Base-by-base conservation (phyloP, 2,797 vertebrate species). In the Neosalanx taihuensis region DNA sequence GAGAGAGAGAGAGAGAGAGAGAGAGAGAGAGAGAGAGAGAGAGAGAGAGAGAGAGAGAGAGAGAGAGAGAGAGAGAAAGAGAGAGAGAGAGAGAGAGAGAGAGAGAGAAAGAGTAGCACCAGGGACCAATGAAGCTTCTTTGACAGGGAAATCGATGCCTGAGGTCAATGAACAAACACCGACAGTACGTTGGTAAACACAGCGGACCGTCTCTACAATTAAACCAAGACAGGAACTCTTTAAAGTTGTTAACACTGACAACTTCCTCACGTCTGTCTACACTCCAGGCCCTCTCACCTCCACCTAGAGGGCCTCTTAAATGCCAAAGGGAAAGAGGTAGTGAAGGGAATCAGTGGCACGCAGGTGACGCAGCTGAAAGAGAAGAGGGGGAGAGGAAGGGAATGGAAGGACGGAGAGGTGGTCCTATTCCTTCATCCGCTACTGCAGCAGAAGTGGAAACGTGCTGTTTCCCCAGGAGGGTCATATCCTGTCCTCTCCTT, bases 151-250 rank as follows among this genome's bases (percentile, higher is more conserved):
- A 87, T 88, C 85, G 72, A 90, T 89, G 75, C 72, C 23, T 65
- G 73, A 49, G 69, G 76, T 88, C 81, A 49, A 88, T 88, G 82
- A 81, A 85, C 87, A 86, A 86, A 86, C 81, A 86, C 81, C 79
- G 79, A 81, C 84, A 78, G 69, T 56, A 63, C 67, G 71, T 77
- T 83, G 81, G 79, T 85, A 85, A 81, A 86, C 73, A 78, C 72
- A 59, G 74, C 67, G 68, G 81, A 73, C 77, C 73, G 79, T 35
- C 65, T 67, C 69, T 84, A 81, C 81, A 84, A 79, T 73, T 78
- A 70, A 70, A 73, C 72, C 41, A 5, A 1, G 46, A 79, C 80
- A 71, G 71, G 76, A 75, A 68, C 56, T 63, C 77, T 81, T 80
- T 71, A 7, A 7, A 73, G 68, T 77, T 30, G 73, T 71, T 51